Evolutionary conservation across 2,113 vertebrate genomes (phyloP).

Genomic region (Drymodes brunneopygia): DNA sequence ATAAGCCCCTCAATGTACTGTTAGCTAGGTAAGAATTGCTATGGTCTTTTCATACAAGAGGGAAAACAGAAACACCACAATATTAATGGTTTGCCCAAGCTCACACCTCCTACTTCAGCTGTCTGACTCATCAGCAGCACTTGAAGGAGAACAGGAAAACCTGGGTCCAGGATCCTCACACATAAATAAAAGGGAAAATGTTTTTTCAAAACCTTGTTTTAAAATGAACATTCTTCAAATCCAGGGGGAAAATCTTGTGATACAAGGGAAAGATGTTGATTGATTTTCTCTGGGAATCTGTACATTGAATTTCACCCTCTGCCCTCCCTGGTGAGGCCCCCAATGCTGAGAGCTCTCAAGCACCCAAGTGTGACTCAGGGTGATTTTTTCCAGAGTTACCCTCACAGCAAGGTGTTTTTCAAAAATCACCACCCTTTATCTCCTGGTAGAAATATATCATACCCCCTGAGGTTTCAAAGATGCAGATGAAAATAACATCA

Average conservation of each 20-base stretch:
- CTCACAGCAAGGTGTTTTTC: background rate
- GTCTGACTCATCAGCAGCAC: background rate
- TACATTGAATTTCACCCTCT: background rate
- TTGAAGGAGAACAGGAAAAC: background rate
- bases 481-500: background rate
- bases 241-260: background rate
- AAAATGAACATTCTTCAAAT: background rate
- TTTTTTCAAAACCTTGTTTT: background rate
- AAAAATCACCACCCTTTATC: background rate
- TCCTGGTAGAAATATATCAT: background rate
- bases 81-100: background rate
- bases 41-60: background rate
- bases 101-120: slow-evolving; percentile 2
- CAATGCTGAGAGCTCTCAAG: background rate
- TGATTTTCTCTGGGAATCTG: background rate
- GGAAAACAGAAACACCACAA: background rate
- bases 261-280: background rate
- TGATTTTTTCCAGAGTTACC: background rate
- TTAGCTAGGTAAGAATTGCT: background rate
- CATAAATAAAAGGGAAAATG: background rate
- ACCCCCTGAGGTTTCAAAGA: background rate
- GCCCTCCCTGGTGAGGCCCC: background rate
- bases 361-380: background rate
- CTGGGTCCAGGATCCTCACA: background rate
- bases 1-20: background rate